Evolutionary conservation across 2,888 invertebrate species (phyloP).

Genomic region (Platerodrilus igneus): DNA sequence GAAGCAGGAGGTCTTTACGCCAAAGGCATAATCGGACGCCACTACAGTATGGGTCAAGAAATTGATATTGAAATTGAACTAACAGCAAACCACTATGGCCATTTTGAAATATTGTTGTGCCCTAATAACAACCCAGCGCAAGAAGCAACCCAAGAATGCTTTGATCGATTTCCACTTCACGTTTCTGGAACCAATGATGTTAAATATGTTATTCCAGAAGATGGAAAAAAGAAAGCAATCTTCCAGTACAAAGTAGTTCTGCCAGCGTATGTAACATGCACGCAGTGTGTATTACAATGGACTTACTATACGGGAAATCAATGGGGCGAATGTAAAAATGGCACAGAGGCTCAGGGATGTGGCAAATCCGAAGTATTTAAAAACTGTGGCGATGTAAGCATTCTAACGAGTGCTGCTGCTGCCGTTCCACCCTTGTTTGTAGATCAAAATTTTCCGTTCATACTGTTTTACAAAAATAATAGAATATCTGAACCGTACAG

Average conservation of each 20-base stretch:
- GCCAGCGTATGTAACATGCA: slow-evolving; percentile 79
- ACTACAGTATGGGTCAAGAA: slow-evolving; percentile 80
- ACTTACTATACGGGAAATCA: slow-evolving; percentile 89
- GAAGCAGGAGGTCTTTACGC: slow-evolving; percentile 85
- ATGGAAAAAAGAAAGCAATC: slow-evolving; percentile 45
- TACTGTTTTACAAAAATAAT: slow-evolving; percentile 71
- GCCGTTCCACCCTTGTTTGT: slow-evolving; percentile 68
- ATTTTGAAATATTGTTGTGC: slow-evolving; percentile 80
- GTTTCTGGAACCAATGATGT: slow-evolving; percentile 67
- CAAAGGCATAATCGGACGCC: slow-evolving; percentile 76
- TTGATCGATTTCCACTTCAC: slow-evolving; percentile 73
- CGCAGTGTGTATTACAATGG: slow-evolving; percentile 91
- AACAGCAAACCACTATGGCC: slow-evolving; percentile 85
- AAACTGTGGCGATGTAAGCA: slow-evolving; percentile 84
- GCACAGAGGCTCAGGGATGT: slow-evolving; percentile 82
- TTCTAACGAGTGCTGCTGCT: slow-evolving; percentile 73
- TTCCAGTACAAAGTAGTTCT: slow-evolving; percentile 68
- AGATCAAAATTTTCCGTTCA: slow-evolving; percentile 65
- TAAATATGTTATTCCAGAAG: slow-evolving; percentile 38
- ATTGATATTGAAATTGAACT: slow-evolving; percentile 82
- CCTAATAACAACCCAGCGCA: slow-evolving; percentile 77
- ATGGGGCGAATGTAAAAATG: slow-evolving; percentile 85
- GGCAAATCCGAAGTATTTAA: slow-evolving; percentile 88
- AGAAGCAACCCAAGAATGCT: slow-evolving; percentile 77
- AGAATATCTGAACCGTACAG: slow-evolving; percentile 58